Base-by-base conservation (phyloP, 2,888 invertebrate species). In the Drosophila nigritarsus region DNA sequence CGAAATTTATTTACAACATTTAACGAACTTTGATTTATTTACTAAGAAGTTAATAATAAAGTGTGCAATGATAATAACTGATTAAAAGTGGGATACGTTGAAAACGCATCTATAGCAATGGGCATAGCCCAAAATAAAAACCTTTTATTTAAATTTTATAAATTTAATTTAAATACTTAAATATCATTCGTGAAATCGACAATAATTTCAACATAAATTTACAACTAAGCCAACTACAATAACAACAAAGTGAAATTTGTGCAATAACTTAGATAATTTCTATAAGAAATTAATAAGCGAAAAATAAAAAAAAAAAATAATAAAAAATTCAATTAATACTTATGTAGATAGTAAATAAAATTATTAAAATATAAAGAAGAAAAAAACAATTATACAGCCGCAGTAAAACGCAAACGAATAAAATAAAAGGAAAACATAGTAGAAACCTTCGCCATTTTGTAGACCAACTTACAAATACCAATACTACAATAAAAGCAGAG, bases 251-350 rank as follows among this genome's bases (percentile, higher is more conserved):
- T 78, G 69, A 36, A 75, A 61, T 75, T 65, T 81, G 88, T 78
- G 83, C 78, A 87, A 89, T 83, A 87, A 80, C 76, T 72, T 78
- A 78, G 67, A 72, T 62, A 73, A 78, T 82, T 83, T 80, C 74
- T 80, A 7, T 51, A 75, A 87, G 81, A 82, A 90, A 78, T 84
- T 67, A 18, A 50, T 88, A 88, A 86, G 83, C 42, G 42, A 63
- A 48, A 38, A 61, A 48, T 49, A 60, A 9, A 32, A 30, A 66
- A 61, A 29, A 48, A 48, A 73, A 53, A 55, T n/a, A 11, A 49
- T 34, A 70, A 59, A 27, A 55, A 71, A 72, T 65, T 70, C 60
- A 82, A 72, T 66, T 63, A 60, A 67, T 60, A 73, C 32, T 20
- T 27, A 70, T 27, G 63, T 78, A 79, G 76, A 61, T 78, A 59